Percentiles rank a stretch among this genome's conserved stretches.
These are phyloP conservation scores for Casuarius casuarius DNA, from an alignment of 2,113 vertebrate species.

Conservation along the genomic window DNA sequence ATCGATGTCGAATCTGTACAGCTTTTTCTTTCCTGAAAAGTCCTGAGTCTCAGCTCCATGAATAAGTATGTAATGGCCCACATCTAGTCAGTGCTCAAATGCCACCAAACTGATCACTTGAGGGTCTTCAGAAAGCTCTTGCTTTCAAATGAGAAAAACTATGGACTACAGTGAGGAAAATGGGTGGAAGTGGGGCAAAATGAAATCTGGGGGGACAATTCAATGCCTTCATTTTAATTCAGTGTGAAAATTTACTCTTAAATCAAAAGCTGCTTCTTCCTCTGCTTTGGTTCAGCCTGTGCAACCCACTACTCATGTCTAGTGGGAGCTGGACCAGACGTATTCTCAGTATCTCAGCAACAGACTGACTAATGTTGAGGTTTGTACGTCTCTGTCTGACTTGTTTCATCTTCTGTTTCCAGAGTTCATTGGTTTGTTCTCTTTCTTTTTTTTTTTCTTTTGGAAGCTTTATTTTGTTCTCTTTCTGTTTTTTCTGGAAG, in stretches of 20 bases:
- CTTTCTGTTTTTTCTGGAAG: background rate
- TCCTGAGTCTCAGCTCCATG: background rate
- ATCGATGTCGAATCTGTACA: background rate
- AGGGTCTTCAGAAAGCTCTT: background rate
- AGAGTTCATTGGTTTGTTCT: background rate
- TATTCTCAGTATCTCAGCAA: conserved; percentile 14
- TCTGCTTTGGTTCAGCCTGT: background rate
- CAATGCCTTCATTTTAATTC: background rate
- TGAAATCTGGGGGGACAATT: background rate
- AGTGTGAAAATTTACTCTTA: background rate
- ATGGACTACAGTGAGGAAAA: background rate
- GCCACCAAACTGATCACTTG: background rate
- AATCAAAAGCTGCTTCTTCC: background rate
- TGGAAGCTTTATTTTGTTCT: too few relatives aligned
- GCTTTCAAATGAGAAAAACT: background rate
- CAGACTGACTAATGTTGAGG: background rate
- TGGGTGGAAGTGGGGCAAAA: background rate
- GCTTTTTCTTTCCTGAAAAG: background rate
- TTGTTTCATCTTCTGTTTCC: conserved; percentile 42
- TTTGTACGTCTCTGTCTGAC: background rate
- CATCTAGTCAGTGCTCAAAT: background rate
- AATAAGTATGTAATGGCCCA: background rate
- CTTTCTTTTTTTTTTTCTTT: background rate
- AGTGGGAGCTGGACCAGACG: background rate
- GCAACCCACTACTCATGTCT: background rate